Percentiles rank a stretch among this genome's conserved stretches.
Evolutionary conservation across 1,140 invertebrate genomes (phyloP).

Genomic region (Atopsyche davidsoni): DNA sequence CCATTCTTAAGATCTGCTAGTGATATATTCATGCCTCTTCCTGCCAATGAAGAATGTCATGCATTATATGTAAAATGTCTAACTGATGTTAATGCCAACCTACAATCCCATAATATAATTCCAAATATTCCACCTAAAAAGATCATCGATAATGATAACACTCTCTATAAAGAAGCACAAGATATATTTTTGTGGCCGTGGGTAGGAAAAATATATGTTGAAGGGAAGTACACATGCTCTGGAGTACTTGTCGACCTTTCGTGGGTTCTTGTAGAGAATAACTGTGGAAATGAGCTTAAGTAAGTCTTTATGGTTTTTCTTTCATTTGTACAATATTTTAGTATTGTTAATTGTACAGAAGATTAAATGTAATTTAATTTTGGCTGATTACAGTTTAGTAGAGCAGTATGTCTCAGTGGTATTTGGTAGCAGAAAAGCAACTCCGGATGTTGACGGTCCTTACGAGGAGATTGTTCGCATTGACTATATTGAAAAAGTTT

Average conservation of each 20-base stretch:
- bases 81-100: slow-evolving; percentile 12
- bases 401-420: slow-evolving; percentile 56
- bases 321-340: neutral
- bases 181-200: slow-evolving; percentile 54
- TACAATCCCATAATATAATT: slow-evolving; percentile 12
- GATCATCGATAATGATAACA: slow-evolving; percentile 10
- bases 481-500: slow-evolving; percentile 47
- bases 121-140: slow-evolving; percentile 8
- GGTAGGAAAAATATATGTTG: slow-evolving; percentile 60
- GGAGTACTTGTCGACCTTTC: slow-evolving; percentile 57
- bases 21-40: slow-evolving; percentile 12
- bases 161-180: slow-evolving; percentile 22
- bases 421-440: slow-evolving; percentile 55
- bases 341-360: neutral
- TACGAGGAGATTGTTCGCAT: slow-evolving; percentile 61
- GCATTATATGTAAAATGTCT: slow-evolving; percentile 37
- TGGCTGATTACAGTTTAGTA: slow-evolving; percentile 46
- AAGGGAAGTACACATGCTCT: slow-evolving; percentile 59
- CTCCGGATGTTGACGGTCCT: slow-evolving; percentile 52
- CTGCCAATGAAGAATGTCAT: slow-evolving; percentile 30
- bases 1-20: neutral
- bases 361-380: slow-evolving; percentile 10
- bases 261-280: slow-evolving; percentile 57
- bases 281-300: slow-evolving; percentile 50
- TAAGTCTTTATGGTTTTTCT: slow-evolving; percentile 33